Evolutionary conservation across 2,888 invertebrate species (phyloP).

Genomic region (Erebia epiphron): DNA sequence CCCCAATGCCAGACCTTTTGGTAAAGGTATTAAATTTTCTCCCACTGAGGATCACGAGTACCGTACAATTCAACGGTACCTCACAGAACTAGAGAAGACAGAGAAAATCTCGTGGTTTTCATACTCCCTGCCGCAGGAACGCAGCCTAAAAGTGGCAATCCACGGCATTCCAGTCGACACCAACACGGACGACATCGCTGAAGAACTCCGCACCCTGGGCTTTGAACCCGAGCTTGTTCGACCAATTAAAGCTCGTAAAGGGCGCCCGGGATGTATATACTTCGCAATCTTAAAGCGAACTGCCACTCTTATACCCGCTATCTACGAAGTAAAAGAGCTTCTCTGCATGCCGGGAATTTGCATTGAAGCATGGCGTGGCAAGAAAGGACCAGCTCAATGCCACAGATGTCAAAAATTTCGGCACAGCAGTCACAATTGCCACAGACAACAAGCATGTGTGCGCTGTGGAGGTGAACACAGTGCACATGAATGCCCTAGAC

Average conservation of each 20-base stretch:
- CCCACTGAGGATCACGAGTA: background rate
- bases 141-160: background rate
- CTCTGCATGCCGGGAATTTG: background rate
- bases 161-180: background rate
- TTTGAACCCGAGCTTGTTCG: background rate
- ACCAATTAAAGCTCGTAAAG: background rate
- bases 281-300: background rate
- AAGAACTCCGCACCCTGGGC: too few relatives aligned
- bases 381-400: slow-evolving; percentile 27
- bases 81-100: background rate
- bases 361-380: slow-evolving; percentile 25
- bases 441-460: slow-evolving; percentile 22
- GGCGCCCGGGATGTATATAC: background rate
- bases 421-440: slow-evolving; percentile 37
- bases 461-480: slow-evolving; percentile 12
- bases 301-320: background rate
- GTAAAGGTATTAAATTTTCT: too few relatives aligned
- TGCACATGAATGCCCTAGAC: slow-evolving; percentile 33
- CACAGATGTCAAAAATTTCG: slow-evolving; percentile 28
- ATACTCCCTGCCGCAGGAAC: background rate
- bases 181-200: background rate
- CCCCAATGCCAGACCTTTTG: too few relatives aligned
- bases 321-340: background rate
- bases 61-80: background rate
- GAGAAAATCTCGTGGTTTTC: background rate